phyloP scores from a whole-genome alignment of 2,113 vertebrate genomes.

The Toxotes chatareus region DNA sequence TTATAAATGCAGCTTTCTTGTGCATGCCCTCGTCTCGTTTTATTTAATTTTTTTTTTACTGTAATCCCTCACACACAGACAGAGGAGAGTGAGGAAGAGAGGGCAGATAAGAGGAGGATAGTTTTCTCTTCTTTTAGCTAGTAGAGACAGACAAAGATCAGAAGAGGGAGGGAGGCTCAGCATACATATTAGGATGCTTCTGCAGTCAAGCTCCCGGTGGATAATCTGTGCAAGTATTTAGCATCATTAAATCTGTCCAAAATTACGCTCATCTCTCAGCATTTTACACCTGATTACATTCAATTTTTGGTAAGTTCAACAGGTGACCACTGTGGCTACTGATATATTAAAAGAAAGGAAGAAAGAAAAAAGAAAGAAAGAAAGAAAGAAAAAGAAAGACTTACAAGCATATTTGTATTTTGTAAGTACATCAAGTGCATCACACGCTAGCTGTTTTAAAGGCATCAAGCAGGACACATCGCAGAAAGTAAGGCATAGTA shows the following conservation, averaged over 20 bases:
- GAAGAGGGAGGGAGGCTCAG: neutral
- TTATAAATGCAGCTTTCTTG: slow-evolving; percentile 26
- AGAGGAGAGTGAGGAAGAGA: neutral
- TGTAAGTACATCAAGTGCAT: too few relatives aligned
- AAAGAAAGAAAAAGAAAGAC: too few relatives aligned
- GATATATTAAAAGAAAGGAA: too few relatives aligned
- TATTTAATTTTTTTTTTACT: neutral
- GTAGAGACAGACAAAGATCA: neutral
- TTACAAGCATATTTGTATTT: too few relatives aligned
- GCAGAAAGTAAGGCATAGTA: too few relatives aligned
- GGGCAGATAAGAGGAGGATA: slow-evolving; percentile 13
- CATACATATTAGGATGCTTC: slow-evolving; percentile 17
- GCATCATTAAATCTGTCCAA: neutral
- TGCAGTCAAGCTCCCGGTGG: neutral
- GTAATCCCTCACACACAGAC: slow-evolving; percentile 32
- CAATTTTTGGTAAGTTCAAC: too few relatives aligned
- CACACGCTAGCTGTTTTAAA: too few relatives aligned
- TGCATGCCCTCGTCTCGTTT: slow-evolving; percentile 9
- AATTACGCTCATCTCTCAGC: neutral
- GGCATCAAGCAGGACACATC: too few relatives aligned
- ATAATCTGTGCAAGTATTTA: neutral
- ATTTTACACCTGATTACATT: neutral
- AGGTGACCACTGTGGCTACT: too few relatives aligned
- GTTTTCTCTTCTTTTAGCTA: slow-evolving; percentile 5
- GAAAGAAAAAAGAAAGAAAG: too few relatives aligned